Evolutionary conservation across 1,140 invertebrate genomes (phyloP).

Genomic region (Brachionus rotundiformis): DNA sequence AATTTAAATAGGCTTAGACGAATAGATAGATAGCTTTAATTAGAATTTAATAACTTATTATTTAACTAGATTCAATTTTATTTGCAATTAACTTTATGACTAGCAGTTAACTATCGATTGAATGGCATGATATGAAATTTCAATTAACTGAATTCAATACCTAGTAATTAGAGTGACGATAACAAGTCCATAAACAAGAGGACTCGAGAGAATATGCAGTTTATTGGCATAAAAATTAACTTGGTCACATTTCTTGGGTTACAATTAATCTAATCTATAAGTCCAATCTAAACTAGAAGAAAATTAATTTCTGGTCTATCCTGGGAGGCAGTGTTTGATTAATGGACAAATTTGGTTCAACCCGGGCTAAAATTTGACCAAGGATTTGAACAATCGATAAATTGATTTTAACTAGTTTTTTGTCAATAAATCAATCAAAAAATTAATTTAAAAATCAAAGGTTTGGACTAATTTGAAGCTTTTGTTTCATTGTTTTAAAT

Average conservation of each 20-base stretch:
- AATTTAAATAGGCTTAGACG: not conserved
- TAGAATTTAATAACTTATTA: constrained; percentile 17
- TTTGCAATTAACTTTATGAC: constrained; percentile 13
- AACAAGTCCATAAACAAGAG: not conserved
- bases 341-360: constrained; percentile 10
- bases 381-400: constrained; percentile 2
- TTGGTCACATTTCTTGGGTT: constrained; percentile 18
- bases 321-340: constrained; percentile 8
- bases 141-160: constrained; percentile 35
- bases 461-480: not conserved
- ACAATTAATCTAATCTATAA: constrained; percentile 24
- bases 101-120: constrained; percentile 1
- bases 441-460: constrained; percentile 6
- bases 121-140: constrained; percentile 19
- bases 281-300: not conserved
- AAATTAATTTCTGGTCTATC: constrained; percentile 5
- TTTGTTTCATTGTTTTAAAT: not conserved
- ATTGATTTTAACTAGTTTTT: constrained; percentile 11
- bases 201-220: not conserved
- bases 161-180: constrained; percentile 4
- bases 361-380: not conserved
- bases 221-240: constrained; percentile 9
- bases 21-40: constrained; percentile 17
- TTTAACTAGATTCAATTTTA: constrained; percentile 9
- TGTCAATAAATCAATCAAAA: constrained; percentile 8